Conservation (phyloP, 92 coral and sea anemone species). For the Hydrozoanthus gracilis region DNA sequence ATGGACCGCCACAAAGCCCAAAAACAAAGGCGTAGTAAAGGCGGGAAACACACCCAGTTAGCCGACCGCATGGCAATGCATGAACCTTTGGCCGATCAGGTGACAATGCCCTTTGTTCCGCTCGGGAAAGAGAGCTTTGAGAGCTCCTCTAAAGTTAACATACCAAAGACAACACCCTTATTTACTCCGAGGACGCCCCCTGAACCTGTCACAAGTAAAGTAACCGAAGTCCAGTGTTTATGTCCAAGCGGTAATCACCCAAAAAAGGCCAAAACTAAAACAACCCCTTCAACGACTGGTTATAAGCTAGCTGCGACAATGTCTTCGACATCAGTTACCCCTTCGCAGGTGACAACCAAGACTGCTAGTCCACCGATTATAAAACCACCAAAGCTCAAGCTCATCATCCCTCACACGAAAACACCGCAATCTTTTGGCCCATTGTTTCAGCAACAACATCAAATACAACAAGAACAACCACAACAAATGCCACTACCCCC, state of each 20-base stretch:
- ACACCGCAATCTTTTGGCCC: slow-evolving; percentile 37
- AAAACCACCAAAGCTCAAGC: slow-evolving; percentile 36
- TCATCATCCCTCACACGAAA: slow-evolving; percentile 29
- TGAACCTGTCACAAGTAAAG: slow-evolving; percentile 37
- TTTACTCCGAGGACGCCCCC: slow-evolving; percentile 37
- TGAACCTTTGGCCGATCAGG: slow-evolving; percentile 35
- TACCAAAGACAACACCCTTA: slow-evolving; percentile 35
- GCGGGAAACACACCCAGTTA: slow-evolving; percentile 40
- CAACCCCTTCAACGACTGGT: slow-evolving; percentile 33
- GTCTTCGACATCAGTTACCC: slow-evolving; percentile 30
- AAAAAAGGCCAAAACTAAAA: slow-evolving; percentile 28
- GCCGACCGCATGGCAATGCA: slow-evolving; percentile 38
- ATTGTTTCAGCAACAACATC: slow-evolving; percentile 28
- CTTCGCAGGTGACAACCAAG: slow-evolving; percentile 31
- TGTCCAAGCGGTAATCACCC: slow-evolving; percentile 35
- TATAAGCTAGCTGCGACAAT: slow-evolving; percentile 32
- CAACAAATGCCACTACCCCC: slow-evolving; percentile 31
- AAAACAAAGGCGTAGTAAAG: slow-evolving; percentile 36
- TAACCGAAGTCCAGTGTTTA: slow-evolving; percentile 33
- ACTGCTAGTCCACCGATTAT: slow-evolving; percentile 27
- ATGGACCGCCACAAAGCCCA: slow-evolving; percentile 39
- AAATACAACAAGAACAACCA: slow-evolving; percentile 32
- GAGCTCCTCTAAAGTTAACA: slow-evolving; percentile 31
- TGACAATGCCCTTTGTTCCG: slow-evolving; percentile 36
- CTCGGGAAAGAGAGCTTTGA: slow-evolving; percentile 32